Evolutionary conservation across 2,888 invertebrate species (phyloP), one percentile per base, ranked within the genome.

Genomic region (Dicycla oo): DNA sequence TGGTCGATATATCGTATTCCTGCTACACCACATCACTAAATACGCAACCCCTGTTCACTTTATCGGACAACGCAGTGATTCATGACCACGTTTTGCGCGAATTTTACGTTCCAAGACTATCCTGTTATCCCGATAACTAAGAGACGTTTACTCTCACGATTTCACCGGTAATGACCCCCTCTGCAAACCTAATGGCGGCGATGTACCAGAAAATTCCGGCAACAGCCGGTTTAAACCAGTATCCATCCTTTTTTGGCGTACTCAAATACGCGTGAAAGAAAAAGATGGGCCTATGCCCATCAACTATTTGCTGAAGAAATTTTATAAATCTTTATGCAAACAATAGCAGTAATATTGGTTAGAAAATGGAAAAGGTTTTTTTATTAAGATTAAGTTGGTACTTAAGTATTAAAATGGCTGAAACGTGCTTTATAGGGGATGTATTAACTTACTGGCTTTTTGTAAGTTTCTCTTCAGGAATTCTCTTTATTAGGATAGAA

Each of bases 61-160:
- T 86, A 86, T 81, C 75, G 66, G 73, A 62, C 75, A 75, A 68
- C 68, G 51, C 62, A 65, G 84, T 84, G 86, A 86, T 86, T 86
- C 58, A 86, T 75, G 66, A 43, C 60, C 57, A 40, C 71, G 47
- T 71, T 86, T 76, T 73, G 64, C 57, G 40, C 62, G 65, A 67
- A 76, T 69, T 76, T 72, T 73, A 76, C 47, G 62, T 65, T 68
- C 53, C 40, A 80, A 66, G 69, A 62, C 69, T 69, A 67, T 61
- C 54, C 51, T 64, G 72, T 69, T 75, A 63, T 60, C 58, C 71
- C 63, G 80, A 83, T 85, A 86, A 73, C 69, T 73, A 69, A 54
- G 65, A 64, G 63, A 64, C 75, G 68, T 74, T n/a, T 82, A 81
- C 69, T 75, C 82, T 84, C 84, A 81, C 87, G 87, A 87, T 84